A percentile compares a stretch with the other conserved stretches of the same genome.
Conservation (phyloP, 2,113 vertebrate genomes). For the Synchiropus splendidus region DNA sequence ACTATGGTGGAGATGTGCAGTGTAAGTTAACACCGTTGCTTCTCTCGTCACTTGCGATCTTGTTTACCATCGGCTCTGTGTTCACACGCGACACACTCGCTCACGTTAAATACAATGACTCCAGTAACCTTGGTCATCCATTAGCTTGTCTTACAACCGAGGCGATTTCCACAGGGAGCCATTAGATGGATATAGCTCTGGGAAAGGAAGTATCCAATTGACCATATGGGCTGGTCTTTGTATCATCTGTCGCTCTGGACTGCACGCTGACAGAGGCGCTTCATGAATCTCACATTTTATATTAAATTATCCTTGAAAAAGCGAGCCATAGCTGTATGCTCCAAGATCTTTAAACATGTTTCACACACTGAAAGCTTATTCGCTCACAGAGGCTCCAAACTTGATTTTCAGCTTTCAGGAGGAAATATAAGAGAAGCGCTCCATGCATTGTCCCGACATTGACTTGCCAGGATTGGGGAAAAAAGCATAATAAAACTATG, state of each 20-base stretch:
- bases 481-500: no score
- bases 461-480: no score
- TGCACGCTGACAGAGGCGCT: conserved; percentile 18
- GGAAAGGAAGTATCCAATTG: conserved; percentile 44
- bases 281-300: no score
- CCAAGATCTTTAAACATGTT: no score
- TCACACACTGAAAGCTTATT: no score
- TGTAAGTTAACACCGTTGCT: conserved; percentile 4
- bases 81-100: conserved; percentile 41
- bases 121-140: conserved; percentile 47
- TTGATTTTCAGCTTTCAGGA: no score
- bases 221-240: conserved; percentile 50
- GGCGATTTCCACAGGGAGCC: conserved; percentile 50
- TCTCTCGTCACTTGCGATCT: conserved; percentile 11
- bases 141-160: conserved; percentile 56
- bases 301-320: no score
- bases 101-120: conserved; percentile 53
- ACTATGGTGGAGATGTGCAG: not conserved
- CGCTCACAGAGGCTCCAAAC: no score
- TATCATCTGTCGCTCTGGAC: conserved; percentile 43
- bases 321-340: no score
- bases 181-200: conserved; percentile 53
- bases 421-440: no score
- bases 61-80: conserved; percentile 10
- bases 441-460: no score